Base-by-base conservation (phyloP, 2,113 vertebrate species). In the Albula glossodonta region DNA sequence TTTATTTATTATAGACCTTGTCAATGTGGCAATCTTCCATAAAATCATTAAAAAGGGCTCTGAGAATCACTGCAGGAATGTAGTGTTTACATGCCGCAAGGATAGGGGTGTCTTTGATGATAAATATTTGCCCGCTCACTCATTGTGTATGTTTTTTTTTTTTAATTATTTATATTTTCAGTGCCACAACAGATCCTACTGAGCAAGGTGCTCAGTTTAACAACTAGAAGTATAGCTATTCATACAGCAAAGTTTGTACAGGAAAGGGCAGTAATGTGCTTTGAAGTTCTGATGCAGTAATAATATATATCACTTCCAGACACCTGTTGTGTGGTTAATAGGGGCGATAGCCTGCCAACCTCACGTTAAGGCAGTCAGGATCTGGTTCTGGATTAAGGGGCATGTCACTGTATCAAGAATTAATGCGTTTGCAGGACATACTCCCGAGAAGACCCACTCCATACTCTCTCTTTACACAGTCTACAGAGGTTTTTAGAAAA, bases 1-100 rank as follows among this genome's bases (percentile, higher is more conserved):
- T 95, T 95, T 94, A 95, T 96, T 96, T 95, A 96, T 96, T 96
- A 94, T 93, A 94, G 94, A 92, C 89, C 94, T 96, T 95, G 95
- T 96, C 94, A 86, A 90, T 25, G 92, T 95, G 95, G 95, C 95
- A 95, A 96, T 96, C 95, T 96, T 96, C 95, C 95, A 96, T 87
- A 90, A 92, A 90, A 95, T 95, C 94, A 94, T 95, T 93, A 94
- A 95, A 95, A 88, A 92, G 88, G 87, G 92, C 93, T 95, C 92
- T 86, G 92, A 89, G 86, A 91, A 91, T 92, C 91, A 93, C 92
- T 93, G 94, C 93, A 93, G 92, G 91, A 91, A 93, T 88, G 90
- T 89, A 89, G 89, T 94, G 94, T 94, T 94, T 95, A 94, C 94
- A 92, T 91, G 94, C 88, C 86, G n/a, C 89, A 93, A 85, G 94